These are phyloP conservation scores for Craseonycteris thonglongyai DNA, from an alignment of 2,113 vertebrate genomes.

Conservation along the genomic window DNA sequence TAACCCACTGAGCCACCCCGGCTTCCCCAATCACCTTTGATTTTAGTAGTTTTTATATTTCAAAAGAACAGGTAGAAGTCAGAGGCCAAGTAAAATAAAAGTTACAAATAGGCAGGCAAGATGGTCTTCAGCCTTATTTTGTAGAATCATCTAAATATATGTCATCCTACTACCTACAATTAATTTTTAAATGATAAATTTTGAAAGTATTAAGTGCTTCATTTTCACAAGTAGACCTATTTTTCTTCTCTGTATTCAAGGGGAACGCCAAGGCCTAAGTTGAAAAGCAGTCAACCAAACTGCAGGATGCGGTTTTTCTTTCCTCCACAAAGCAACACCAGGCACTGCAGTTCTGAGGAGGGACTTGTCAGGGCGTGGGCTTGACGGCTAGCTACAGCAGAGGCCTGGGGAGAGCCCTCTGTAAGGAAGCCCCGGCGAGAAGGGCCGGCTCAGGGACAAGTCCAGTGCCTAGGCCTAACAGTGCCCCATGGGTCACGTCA, in stretches of 20 bases:
- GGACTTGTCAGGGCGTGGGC: background rate
- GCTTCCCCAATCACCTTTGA: too few species aligned
- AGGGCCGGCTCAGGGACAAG: background rate
- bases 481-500: fast-evolving
- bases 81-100: background rate
- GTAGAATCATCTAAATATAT: background rate
- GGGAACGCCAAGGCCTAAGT: background rate
- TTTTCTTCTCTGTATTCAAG: background rate
- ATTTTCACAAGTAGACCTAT: background rate
- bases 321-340: background rate
- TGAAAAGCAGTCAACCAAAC: background rate
- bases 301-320: background rate
- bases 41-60: background rate
- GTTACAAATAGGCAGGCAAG: background rate
- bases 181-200: background rate
- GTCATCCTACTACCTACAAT: background rate
- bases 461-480: background rate
- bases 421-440: background rate
- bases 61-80: background rate
- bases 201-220: background rate
- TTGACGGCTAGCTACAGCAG: background rate
- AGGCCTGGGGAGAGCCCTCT: background rate
- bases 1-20: too few species aligned
- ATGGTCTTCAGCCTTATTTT: background rate
- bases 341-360: background rate